Evolutionary conservation across 1,140 invertebrate genomes (phyloP).

Genomic region (Artemia franciscana): DNA sequence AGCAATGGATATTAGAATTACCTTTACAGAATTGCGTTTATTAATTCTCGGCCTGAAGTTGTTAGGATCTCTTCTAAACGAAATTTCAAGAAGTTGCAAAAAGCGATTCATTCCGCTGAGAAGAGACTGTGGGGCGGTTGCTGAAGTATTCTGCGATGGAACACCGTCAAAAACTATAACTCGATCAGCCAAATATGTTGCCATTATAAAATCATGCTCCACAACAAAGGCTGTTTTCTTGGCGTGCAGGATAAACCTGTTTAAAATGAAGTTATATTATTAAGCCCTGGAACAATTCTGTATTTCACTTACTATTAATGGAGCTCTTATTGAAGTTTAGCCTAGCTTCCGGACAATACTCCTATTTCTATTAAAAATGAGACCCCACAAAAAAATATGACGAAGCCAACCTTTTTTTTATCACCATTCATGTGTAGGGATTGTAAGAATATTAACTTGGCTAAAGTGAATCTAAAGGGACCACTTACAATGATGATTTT

Average conservation of each 20-base stretch:
- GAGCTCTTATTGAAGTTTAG: neutral
- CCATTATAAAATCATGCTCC: conserved; percentile 99
- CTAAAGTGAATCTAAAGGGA: too few relatives aligned
- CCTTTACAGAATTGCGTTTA: conserved; percentile 86
- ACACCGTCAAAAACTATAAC: conserved; percentile 95
- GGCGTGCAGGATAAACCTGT: conserved; percentile 88
- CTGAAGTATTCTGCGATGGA: conserved; percentile 65
- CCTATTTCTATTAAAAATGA: neutral
- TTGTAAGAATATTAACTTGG: too few relatives aligned
- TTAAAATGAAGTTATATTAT: too few relatives aligned
- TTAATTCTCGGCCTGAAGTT: conserved; percentile 97
- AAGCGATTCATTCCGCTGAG: conserved; percentile 97
- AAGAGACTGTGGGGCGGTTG: conserved; percentile 56
- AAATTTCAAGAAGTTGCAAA: conserved; percentile 86
- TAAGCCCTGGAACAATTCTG: neutral
- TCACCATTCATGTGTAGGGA: too few relatives aligned
- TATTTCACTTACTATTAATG: neutral
- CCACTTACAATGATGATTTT: too few relatives aligned
- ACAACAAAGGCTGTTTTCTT: conserved; percentile 99
- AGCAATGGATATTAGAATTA: too few relatives aligned
- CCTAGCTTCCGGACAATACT: neutral
- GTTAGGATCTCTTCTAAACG: conserved; percentile 93
- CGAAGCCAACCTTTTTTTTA: too few relatives aligned
- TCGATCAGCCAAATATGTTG: conserved; percentile 91
- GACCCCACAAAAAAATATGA: neutral